These are phyloP conservation scores for Acipenser oxyrinchus DNA, from an alignment of 2,797 vertebrate species.

Conservation along the genomic window DNA sequence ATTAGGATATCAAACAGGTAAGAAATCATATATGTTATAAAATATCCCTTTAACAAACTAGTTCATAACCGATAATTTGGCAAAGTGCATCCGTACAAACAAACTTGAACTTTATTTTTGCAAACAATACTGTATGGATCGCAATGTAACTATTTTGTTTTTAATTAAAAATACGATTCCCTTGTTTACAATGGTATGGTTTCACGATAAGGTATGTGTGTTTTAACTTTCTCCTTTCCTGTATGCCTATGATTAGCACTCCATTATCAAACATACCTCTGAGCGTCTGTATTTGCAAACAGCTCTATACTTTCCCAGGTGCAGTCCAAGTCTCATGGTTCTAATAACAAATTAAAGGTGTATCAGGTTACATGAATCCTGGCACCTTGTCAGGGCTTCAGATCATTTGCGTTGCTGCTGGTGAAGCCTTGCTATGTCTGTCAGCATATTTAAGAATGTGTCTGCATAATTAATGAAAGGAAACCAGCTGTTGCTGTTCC, in stretches of 20 bases:
- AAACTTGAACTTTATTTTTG: no score
- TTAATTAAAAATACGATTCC: no score
- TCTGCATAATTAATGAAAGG: slow-evolving; percentile 10
- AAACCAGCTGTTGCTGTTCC: slow-evolving; percentile 11
- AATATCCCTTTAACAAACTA: no score
- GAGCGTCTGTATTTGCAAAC: neutral
- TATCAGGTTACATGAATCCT: slow-evolving; percentile 2
- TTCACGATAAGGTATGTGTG: no score
- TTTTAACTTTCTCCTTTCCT: neutral
- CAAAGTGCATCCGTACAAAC: no score
- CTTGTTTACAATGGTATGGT: no score
- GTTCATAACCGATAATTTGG: no score
- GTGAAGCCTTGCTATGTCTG: slow-evolving; percentile 8
- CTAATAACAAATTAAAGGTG: slow-evolving; percentile 5
- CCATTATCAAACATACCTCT: neutral
- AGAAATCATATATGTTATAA: no score
- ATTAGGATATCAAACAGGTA: no score
- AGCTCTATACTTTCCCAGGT: slow-evolving; percentile 1
- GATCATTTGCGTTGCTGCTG: neutral
- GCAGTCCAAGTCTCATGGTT: neutral
- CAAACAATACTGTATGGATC: no score
- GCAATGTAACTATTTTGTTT: no score
- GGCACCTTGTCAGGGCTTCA: neutral
- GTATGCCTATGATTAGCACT: neutral
- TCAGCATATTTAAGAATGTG: slow-evolving; percentile 9